Evolutionary conservation across 2,888 invertebrate species (phyloP).

Genomic region (Eupeodes luniger): DNA sequence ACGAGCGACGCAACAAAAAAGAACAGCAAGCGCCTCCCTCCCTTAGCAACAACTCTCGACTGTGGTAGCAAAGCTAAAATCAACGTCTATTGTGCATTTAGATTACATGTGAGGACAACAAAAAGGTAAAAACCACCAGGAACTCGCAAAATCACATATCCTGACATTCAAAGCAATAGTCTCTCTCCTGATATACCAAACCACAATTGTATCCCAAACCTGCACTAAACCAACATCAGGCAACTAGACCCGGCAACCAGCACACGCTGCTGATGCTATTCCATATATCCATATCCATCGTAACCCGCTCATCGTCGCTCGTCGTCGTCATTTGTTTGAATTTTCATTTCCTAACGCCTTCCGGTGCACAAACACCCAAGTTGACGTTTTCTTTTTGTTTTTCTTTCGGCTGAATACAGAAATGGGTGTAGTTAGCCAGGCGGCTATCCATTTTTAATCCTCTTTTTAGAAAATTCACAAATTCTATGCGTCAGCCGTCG

Average conservation of each 20-base stretch:
- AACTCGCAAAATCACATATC: conserved; percentile 65
- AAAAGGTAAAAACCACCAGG: conserved; percentile 51
- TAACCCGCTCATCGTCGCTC: conserved; percentile 10
- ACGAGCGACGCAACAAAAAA: conserved; percentile 2
- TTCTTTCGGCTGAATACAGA: conserved; percentile 24
- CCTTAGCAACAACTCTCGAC: neutral
- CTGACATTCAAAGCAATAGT: conserved; percentile 42
- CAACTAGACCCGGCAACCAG: neutral
- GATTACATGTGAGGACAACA: conserved; percentile 42
- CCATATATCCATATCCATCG: neutral
- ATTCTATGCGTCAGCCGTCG: conserved; percentile 19
- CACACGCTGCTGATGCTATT: no score
- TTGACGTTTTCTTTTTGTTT: conserved; percentile 35
- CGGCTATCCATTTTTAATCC: conserved; percentile 54
- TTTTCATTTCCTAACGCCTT: conserved; percentile 73
- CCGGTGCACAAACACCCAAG: conserved; percentile 42
- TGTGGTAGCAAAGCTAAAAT: conserved; percentile 46
- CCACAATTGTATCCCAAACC: conserved; percentile 42
- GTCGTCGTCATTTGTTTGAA: conserved; percentile 66
- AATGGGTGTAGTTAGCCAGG: conserved; percentile 36
- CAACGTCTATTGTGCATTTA: conserved; percentile 65
- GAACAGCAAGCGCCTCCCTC: neutral
- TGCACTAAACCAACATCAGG: conserved; percentile 24
- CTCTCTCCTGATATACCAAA: conserved; percentile 12
- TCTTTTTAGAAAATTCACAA: conserved; percentile 41